Evolutionary conservation across 1,140 invertebrate genomes (phyloP).

Genomic region (Holotrichia oblita): DNA sequence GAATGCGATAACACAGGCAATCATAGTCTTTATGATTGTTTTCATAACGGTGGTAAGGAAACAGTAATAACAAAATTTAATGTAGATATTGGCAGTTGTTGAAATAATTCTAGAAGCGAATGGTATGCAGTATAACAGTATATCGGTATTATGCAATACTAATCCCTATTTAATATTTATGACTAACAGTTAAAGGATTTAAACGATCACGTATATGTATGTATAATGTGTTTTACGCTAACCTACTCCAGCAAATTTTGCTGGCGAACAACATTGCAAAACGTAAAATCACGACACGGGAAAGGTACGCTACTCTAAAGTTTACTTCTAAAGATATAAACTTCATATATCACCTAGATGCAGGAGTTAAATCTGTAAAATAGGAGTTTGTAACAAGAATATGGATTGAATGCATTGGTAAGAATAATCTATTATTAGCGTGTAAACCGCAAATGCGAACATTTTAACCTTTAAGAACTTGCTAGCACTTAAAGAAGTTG

Average conservation of each 20-base stretch:
- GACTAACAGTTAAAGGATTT: slow-evolving; percentile 32
- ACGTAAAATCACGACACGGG: neutral
- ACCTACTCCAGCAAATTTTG: neutral
- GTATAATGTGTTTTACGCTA: neutral
- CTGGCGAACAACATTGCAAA: neutral
- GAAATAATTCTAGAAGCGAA: neutral
- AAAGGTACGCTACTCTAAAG: neutral
- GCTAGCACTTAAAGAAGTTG: too few species aligned
- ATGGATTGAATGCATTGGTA: too few species aligned
- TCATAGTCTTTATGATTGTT: too few species aligned
- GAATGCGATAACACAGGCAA: too few species aligned
- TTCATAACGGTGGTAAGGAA: too few species aligned
- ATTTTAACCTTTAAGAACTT: too few species aligned
- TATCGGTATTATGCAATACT: slow-evolving; percentile 28
- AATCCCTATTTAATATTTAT: slow-evolving; percentile 37
- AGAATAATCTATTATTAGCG: too few species aligned
- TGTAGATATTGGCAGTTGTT: too few species aligned
- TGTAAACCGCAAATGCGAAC: too few species aligned
- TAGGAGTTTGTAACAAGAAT: too few species aligned
- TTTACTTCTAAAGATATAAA: neutral
- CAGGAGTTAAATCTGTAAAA: too few species aligned
- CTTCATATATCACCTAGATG: neutral
- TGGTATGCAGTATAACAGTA: slow-evolving; percentile 30
- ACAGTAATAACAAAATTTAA: too few species aligned
- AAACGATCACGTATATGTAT: neutral